phyloP scores from a whole-genome alignment of 1,140 invertebrate species.

The Diploscapter pachys region DNA sequence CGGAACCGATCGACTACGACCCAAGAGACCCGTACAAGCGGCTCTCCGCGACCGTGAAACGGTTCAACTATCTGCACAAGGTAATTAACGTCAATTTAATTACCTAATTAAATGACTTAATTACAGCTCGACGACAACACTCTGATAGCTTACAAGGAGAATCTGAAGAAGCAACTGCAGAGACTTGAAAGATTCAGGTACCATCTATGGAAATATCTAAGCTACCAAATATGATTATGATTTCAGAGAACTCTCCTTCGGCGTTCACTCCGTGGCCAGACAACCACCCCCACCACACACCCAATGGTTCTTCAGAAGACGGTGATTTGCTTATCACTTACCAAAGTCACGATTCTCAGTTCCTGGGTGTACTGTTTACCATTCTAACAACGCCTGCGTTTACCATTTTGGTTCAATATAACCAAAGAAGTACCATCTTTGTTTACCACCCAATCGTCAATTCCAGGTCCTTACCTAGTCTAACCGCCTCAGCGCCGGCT shows the following conservation, averaged over 20 bases:
- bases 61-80: conserved; percentile 57
- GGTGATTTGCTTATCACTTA: conserved; percentile 11
- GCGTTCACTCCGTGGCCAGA: conserved; percentile 51
- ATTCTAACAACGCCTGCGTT: not conserved
- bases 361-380: not conserved
- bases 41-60: conserved; percentile 47
- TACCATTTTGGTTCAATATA: not conserved
- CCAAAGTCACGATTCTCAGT: conserved; percentile 1
- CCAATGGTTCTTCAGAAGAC: conserved; percentile 56
- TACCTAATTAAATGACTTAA: conserved; percentile 12
- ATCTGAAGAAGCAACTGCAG: conserved; percentile 47
- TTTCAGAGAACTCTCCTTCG: conserved; percentile 42
- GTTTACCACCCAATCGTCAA: not conserved
- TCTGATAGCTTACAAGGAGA: conserved; percentile 53
- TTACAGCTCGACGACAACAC: conserved; percentile 55
- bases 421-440: not conserved
- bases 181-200: conserved; percentile 49
- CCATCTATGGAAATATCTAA: conserved; percentile 35
- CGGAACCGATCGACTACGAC: conserved; percentile 3
- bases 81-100: conserved; percentile 29
- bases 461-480: conserved; percentile 49
- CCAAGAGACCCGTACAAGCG: conserved; percentile 23
- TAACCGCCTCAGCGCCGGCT: conserved; percentile 40
- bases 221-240: not conserved
- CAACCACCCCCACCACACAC: conserved; percentile 43